Base-by-base conservation (phyloP, 2,888 invertebrate genomes). In the Zhuqinia jingwanae region DNA sequence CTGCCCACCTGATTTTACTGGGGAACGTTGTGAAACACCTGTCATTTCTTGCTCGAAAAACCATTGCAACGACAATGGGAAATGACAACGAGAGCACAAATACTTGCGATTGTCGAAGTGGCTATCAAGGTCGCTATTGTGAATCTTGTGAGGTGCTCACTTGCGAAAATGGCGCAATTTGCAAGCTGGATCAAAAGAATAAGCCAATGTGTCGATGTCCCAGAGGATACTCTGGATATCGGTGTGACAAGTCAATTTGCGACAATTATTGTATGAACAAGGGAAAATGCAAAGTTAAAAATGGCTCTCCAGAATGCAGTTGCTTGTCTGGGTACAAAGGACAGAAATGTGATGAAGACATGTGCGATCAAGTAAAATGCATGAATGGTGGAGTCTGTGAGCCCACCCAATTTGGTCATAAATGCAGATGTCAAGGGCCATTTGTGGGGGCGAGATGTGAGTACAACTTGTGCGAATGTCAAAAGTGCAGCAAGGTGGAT, bases 1-100 rank as follows among this genome's bases (percentile, higher is more conserved):
- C 81, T 96, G 96, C 90, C 94, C 94, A 0, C 93, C 94, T 0
- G 93, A 94, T 68, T 95, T 95, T 94, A 94, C 94, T 0, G 95
- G 95, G 0, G 93, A 94, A 63, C 92, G 94, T 11, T 95, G 95
- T 92, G 95, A 95, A 91, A 94, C 93, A 1, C 94, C 86, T 11
- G 78, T 82, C 25, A 45, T 86, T 1, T 92, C 93, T 63, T 95
- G 95, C 91, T 15, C 50, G 0, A 93, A 94, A 63, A 92, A 92
- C 42, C 93, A 93, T 80, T 95, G 95, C 89, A 93, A 93, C 89
- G 95, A 95, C 91, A 94, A 94, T 0, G 95, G 95, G 2, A 94
- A 93, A 0, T 95, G 95, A n/a, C 90, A 92, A 93, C 65, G 89
- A 89, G 56, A 84, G 75, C 10, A 89, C 91, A 13, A 91, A 92